A percentile compares a stretch with the other conserved stretches of the same genome.
phyloP scores from a whole-genome alignment of 2,797 vertebrate genomes.

The Oreonectes daqikongensis region DNA sequence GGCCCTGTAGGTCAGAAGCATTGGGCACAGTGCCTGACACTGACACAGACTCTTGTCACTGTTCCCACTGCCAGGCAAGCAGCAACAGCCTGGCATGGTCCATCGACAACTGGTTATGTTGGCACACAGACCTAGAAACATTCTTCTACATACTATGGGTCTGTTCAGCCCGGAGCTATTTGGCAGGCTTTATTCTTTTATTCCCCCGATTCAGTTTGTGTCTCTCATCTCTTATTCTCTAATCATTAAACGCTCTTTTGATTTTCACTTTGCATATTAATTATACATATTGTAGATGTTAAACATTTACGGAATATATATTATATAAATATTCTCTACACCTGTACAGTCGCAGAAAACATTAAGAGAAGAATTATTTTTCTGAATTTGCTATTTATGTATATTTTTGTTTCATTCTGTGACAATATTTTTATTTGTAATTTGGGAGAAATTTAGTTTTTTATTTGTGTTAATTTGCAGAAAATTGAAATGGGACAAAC shows the following conservation, averaged over 20 bases:
- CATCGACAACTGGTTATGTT: slow-evolving; percentile 72
- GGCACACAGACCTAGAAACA: slow-evolving; percentile 71
- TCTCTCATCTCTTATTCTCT: slow-evolving; percentile 66
- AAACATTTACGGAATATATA: too few species aligned
- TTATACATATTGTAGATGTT: too few species aligned
- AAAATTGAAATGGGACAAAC: too few species aligned
- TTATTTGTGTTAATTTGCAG: too few species aligned
- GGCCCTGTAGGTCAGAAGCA: slow-evolving; percentile 68
- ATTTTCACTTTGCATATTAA: slow-evolving; percentile 9
- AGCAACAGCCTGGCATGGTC: slow-evolving; percentile 68
- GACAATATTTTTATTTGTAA: too few species aligned
- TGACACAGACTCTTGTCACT: slow-evolving; percentile 76
- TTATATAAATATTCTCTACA: too few species aligned
- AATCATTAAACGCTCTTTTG: slow-evolving; percentile 74
- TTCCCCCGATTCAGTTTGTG: slow-evolving; percentile 65
- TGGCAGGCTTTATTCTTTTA: slow-evolving; percentile 65
- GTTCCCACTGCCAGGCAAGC: slow-evolving; percentile 65
- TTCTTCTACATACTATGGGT: slow-evolving; percentile 77
- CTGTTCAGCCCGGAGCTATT: slow-evolving; percentile 70
- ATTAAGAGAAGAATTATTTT: too few species aligned
- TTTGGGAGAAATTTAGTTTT: too few species aligned
- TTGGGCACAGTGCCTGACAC: slow-evolving; percentile 68
- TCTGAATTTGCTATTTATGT: too few species aligned
- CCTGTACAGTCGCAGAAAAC: too few species aligned
- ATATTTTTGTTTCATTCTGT: too few species aligned